These are phyloP conservation scores for Malacoraja senta DNA, from an alignment of 2,797 vertebrate genomes.

Conservation along the genomic window DNA sequence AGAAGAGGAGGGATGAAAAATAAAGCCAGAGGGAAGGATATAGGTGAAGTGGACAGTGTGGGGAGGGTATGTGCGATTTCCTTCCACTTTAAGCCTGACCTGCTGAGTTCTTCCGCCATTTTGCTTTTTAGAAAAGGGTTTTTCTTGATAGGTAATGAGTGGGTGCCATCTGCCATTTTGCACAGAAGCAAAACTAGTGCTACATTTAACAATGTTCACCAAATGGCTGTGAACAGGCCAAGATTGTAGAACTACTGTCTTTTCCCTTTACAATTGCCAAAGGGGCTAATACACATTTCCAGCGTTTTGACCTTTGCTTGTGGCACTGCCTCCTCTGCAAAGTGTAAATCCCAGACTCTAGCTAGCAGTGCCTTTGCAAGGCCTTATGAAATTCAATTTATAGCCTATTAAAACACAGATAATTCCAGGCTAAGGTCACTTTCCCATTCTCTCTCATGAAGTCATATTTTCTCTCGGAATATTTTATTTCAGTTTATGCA, in stretches of 20 bases:
- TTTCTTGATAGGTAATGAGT: not conserved
- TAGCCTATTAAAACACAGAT: not conserved
- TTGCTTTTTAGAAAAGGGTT: too few relatives aligned
- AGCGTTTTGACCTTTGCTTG: not conserved
- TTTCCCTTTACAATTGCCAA: not conserved
- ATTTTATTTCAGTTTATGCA: not conserved
- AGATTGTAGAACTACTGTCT: too few relatives aligned
- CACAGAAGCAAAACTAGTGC: not conserved
- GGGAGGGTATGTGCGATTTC: too few relatives aligned
- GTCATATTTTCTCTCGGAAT: not conserved
- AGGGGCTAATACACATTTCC: not conserved
- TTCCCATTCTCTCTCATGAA: not conserved
- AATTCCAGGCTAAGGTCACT: not conserved
- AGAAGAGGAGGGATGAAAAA: too few relatives aligned
- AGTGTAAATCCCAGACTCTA: not conserved
- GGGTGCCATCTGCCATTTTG: not conserved
- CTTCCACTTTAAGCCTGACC: too few relatives aligned
- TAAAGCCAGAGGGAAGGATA: too few relatives aligned
- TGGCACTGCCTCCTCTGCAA: not conserved
- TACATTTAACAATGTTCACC: not conserved
- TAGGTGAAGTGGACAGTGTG: too few relatives aligned
- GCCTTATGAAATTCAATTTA: not conserved
- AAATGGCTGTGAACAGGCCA: not conserved
- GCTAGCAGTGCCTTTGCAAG: not conserved
- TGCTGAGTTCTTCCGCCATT: too few relatives aligned